phyloP scores from a whole-genome alignment of 2,888 invertebrate genomes.

The Dasypogon diadema region DNA sequence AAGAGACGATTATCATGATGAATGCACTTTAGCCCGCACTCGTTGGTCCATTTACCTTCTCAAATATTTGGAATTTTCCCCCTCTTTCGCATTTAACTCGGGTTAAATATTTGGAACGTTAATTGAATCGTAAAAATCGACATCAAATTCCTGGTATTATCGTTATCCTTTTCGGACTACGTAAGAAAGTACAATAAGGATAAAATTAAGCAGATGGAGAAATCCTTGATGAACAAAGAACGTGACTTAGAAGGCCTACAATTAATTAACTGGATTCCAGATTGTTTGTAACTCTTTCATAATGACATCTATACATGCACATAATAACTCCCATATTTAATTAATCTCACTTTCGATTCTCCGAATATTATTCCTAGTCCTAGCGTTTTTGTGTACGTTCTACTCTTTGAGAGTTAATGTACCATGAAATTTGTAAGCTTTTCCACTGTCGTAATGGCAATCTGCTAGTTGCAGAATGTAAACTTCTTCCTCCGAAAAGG shows the following conservation, averaged over 20 bases:
- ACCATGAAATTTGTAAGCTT: constrained; percentile 48
- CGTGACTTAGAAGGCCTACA: constrained; percentile 26
- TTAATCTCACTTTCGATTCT: too few relatives aligned
- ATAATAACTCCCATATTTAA: background rate
- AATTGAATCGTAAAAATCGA: constrained; percentile 26
- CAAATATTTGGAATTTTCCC: background rate
- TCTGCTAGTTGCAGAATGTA: too few relatives aligned
- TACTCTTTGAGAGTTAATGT: constrained; percentile 33
- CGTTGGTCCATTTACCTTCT: background rate
- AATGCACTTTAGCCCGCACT: constrained; percentile 1
- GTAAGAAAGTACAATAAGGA: too few relatives aligned
- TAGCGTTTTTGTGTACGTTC: background rate
- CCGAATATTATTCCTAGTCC: background rate
- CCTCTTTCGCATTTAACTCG: background rate
- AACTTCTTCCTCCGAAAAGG: too few relatives aligned
- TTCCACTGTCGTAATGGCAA: constrained; percentile 15
- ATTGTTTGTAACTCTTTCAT: background rate
- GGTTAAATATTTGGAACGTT: constrained; percentile 23
- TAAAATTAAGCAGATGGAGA: background rate
- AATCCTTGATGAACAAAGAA: background rate
- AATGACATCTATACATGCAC: too few relatives aligned
- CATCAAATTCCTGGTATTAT: background rate
- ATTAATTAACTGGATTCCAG: constrained; percentile 45
- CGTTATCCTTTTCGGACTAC: too few relatives aligned
- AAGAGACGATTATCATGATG: constrained; percentile 13